Evolutionary conservation across 2,797 vertebrate genomes (phyloP), one percentile per base, ranked within the genome.

Genomic region (Arnoldichthys spilopterus): DNA sequence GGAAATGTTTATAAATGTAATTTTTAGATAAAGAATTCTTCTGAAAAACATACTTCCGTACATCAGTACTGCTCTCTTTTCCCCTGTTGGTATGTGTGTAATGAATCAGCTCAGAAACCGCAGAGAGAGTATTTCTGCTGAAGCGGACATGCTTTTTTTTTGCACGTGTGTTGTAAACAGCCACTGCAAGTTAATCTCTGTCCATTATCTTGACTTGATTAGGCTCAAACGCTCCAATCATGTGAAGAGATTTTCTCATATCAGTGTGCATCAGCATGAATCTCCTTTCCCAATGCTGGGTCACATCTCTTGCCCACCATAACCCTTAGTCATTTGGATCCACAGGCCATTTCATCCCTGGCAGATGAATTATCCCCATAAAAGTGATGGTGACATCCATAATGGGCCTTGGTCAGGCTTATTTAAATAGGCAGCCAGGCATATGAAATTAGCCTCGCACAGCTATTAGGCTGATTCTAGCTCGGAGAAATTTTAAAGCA

Each of bases 311-410:
- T 79, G 63, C 83, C 73, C 78, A 45, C 83, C 63, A 59, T 78
- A 76, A 78, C 74, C 81, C 77, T 74, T 37, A 54, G 20, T 62
- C 62, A 32, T 77, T 54, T 40, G 20, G 40, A 56, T 78, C 76
- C 66, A 75, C 80, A 83, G 80, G 74, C 82, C 77, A 82, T 87
- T 87, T 84, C 76, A 83, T 78, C 69, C 12, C 83, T 62, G 72
- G 77, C 74, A 76, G 78, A 84, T 86, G 74, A 85, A 80, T 84
- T 83, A 82, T 84, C 74, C 49, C 81, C 68, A 74, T 79, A 79
- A 81, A 84, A 82, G 74, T 82, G 78, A 81, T 75, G 77, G 68
- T 83, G 78, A 82, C 71, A 74, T 82, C 67, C 53, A 30, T 88
- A 85, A 85, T 81, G 69, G 76, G 74, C 56, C 45, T 61, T 68